phyloP scores from a whole-genome alignment of 2,888 invertebrate genomes.

The Nysson spinosus region DNA sequence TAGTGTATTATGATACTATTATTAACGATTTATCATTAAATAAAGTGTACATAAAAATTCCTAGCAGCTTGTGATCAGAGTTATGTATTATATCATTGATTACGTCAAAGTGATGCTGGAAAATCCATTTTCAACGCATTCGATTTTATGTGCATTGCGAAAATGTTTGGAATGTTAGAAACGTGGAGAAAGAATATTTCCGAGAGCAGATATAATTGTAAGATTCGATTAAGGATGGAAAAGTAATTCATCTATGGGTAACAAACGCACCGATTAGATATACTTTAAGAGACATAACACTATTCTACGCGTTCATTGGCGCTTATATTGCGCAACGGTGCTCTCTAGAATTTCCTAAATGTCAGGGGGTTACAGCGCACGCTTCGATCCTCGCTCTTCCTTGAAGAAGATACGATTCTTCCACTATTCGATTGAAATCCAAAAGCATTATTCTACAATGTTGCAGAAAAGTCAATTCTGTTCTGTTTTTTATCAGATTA shows the following conservation, averaged over 20 bases:
- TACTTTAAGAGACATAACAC: conserved; percentile 12
- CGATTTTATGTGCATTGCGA: background rate
- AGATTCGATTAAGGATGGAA: background rate
- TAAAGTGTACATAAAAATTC: too few species aligned
- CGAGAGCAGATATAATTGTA: too few species aligned
- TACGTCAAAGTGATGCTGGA: too few species aligned
- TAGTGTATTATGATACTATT: too few species aligned
- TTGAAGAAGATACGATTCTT: background rate
- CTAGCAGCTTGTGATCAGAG: too few species aligned
- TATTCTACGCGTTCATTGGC: conserved; percentile 20
- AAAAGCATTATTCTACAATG: background rate
- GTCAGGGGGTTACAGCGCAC: conserved; percentile 40
- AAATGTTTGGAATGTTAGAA: too few species aligned
- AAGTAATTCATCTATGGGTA: conserved; percentile 6
- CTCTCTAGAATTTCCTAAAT: conserved; percentile 48
- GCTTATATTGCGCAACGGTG: conserved; percentile 45
- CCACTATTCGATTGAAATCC: conserved; percentile 1
- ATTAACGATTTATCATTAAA: too few species aligned
- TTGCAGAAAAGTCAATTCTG: too few species aligned
- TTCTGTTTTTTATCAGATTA: too few species aligned
- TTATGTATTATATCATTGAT: too few species aligned
- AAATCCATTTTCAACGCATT: too few species aligned
- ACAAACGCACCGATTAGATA: conserved; percentile 35
- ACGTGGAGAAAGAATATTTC: too few species aligned
- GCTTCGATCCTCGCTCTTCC: conserved; percentile 15